Percentiles rank a stretch among this genome's conserved stretches.
phyloP scores from a whole-genome alignment of 2,888 invertebrate species.

The Dolomedes plantarius region DNA sequence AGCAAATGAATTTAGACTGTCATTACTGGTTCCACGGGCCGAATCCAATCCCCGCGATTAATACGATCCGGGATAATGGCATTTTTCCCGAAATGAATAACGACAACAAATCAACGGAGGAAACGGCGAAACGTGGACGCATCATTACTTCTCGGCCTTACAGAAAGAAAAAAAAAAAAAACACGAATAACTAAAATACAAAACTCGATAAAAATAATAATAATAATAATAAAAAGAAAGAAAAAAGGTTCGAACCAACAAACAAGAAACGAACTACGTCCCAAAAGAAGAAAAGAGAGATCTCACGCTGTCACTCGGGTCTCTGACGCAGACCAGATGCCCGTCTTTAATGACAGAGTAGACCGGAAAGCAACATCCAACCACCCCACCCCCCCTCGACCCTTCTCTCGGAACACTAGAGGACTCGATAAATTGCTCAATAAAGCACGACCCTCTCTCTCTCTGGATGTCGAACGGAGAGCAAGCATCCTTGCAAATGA shows the following conservation, averaged over 20 bases:
- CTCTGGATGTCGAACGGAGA: slow-evolving; percentile 18
- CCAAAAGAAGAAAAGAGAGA: slow-evolving; percentile 14
- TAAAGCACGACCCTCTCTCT: slow-evolving; percentile 9
- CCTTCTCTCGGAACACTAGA: not conserved
- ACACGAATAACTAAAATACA: slow-evolving; percentile 24
- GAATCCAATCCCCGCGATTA: slow-evolving; percentile 8
- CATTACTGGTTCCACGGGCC: slow-evolving; percentile 9
- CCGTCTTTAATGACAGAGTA: slow-evolving; percentile 61
- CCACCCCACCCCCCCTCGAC: slow-evolving; percentile 19
- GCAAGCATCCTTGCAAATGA: slow-evolving; percentile 12
- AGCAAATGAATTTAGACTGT: slow-evolving; percentile 1
- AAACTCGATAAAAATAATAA: not conserved
- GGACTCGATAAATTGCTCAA: slow-evolving; percentile 18
- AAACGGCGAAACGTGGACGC: slow-evolving; percentile 23
- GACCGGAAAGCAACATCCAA: slow-evolving; percentile 47
- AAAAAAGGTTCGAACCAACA: not conserved
- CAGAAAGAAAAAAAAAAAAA: slow-evolving; percentile 8
- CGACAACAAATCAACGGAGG: slow-evolving; percentile 13
- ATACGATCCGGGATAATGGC: not conserved
- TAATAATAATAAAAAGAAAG: not conserved
- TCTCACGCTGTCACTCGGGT: slow-evolving; percentile 62
- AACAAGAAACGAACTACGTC: not conserved
- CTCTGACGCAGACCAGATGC: slow-evolving; percentile 61
- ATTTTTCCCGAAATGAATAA: not conserved
- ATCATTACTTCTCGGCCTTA: slow-evolving; percentile 35